Percentiles rank a stretch among this genome's conserved stretches.
phyloP scores from a whole-genome alignment of 2,113 vertebrate species.

The Rhinolophus ferrumequinum region DNA sequence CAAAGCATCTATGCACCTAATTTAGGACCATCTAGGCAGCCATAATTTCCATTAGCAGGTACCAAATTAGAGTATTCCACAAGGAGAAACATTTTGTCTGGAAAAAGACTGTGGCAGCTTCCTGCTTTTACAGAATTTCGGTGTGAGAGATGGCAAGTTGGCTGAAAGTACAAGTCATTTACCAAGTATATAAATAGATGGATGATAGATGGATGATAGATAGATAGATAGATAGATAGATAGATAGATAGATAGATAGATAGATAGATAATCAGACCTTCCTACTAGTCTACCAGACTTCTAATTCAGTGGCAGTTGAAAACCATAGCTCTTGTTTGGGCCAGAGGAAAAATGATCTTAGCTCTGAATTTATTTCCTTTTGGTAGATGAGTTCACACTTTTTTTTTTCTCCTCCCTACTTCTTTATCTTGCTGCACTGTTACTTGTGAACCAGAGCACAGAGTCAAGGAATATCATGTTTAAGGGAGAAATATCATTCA shows the following conservation, averaged over 20 bases:
- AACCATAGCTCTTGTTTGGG: background rate
- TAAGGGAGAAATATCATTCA: background rate
- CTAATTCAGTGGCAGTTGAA: background rate
- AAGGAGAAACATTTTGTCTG: background rate
- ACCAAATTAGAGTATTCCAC: background rate
- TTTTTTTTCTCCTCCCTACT: background rate
- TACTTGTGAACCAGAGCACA: conserved; percentile 14
- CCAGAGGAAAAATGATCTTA: background rate
- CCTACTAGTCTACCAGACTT: background rate
- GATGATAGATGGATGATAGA: background rate
- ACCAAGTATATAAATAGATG: background rate
- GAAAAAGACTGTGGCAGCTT: background rate
- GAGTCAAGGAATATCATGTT: background rate
- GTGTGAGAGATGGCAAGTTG: background rate
- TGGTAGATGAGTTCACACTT: background rate
- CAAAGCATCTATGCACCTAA: background rate
- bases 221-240: background rate
- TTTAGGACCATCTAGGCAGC: background rate
- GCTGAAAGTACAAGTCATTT: background rate
- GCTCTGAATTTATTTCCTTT: conserved; percentile 32
- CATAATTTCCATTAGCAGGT: background rate
- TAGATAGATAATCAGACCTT: background rate
- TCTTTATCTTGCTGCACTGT: background rate
- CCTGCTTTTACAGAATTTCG: background rate
- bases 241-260: background rate